phyloP scores from a whole-genome alignment of 2,113 vertebrate species.

The Triplophysa dalaica region DNA sequence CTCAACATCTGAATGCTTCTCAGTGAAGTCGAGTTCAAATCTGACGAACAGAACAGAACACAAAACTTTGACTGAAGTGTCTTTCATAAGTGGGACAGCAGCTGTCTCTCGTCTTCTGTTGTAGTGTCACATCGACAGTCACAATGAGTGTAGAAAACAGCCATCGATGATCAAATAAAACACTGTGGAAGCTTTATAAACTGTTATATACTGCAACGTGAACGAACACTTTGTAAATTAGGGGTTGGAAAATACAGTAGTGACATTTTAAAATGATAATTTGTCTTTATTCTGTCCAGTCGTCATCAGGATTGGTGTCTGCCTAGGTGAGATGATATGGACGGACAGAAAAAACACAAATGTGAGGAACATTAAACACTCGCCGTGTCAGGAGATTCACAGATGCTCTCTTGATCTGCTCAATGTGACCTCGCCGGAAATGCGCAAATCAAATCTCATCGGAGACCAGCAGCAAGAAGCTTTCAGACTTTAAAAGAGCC shows the following conservation, averaged over 20 bases:
- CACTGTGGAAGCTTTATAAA: neutral
- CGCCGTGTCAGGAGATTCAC: too few relatives aligned
- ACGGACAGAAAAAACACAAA: neutral
- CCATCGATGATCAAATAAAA: neutral
- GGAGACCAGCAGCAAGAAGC: neutral
- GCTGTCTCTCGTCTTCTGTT: neutral
- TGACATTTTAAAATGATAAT: neutral
- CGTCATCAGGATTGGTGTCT: neutral
- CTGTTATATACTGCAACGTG: neutral
- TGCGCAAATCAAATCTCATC: neutral
- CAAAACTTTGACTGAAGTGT: too few relatives aligned
- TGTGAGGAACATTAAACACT: neutral
- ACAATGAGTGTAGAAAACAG: too few relatives aligned
- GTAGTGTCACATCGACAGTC: neutral
- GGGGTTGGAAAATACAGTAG: neutral
- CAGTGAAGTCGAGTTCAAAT: neutral
- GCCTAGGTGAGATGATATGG: neutral
- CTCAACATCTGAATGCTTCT: neutral
- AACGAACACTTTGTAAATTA: neutral
- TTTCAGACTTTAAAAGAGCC: neutral
- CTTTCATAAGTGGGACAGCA: too few relatives aligned
- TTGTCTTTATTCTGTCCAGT: neutral
- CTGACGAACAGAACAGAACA: neutral
- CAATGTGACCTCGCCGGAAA: too few relatives aligned
- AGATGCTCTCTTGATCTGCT: too few relatives aligned